Evolutionary conservation across 1,140 invertebrate genomes (phyloP), one percentile per base, ranked within the genome.

Genomic region (Paracyclopina nana): DNA sequence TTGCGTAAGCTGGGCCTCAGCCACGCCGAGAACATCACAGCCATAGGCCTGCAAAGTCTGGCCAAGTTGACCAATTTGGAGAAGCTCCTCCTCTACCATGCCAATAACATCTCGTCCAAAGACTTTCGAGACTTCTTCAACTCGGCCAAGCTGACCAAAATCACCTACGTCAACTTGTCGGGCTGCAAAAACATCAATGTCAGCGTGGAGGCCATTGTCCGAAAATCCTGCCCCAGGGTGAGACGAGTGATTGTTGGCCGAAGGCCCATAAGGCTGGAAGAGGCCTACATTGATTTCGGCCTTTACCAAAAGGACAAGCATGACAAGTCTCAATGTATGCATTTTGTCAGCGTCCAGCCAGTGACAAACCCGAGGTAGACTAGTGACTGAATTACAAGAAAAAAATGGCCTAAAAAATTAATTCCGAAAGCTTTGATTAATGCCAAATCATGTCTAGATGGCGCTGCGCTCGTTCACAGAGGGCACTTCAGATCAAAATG

Each of bases 1-100:
- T 20, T 38, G n/a, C 34, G 34, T 20, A 20, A 38, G 8, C 34
- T 38, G n/a, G 34, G 34, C 8, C 34, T 38, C 4, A 38, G 20
- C 34, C 34, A 38, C 34, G 34, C 20, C n/a, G 34, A 38, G 34
- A 38, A 38, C 34, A 38, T 38, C 34, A 38, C 34, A 20, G n/a
- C 34, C n/a, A 16, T 38, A n/a, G 34, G 34, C 34, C 8, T 38
- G 3, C 14, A 38, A 20, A 16, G 20, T 20, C 14, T 38, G n/a
- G 34, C n/a, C 4, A 16, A n/a, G 34, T 38, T 38, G 34, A 38
- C 14, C n/a, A 38, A 38, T 5, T 20, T 38, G n/a, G 34, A 38
- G 34, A 38, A 38, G 34, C 8, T 38, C 2, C 8, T 38, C n/a
- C 34, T 38, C 34, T 38, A 16, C 8, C 34, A 38, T 20, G 34